Evolutionary conservation across 2,113 vertebrate genomes (phyloP).

Genomic region (Bufo bufo): DNA sequence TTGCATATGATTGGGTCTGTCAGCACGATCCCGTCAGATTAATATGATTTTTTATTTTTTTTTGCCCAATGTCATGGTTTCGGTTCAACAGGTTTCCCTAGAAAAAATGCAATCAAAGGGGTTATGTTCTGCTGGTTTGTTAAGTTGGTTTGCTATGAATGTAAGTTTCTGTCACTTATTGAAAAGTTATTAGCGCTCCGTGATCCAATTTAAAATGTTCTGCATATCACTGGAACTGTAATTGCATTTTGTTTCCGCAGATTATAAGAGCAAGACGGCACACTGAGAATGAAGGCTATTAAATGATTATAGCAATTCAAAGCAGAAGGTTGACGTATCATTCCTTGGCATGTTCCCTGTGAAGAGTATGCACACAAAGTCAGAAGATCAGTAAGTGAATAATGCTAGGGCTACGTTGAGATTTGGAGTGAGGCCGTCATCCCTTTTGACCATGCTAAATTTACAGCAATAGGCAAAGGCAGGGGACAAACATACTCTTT

Average conservation of each 20-base stretch:
- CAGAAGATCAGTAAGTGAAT: neutral
- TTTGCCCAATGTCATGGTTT: neutral
- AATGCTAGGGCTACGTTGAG: too few species aligned
- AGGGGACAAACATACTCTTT: too few species aligned
- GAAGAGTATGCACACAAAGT: neutral
- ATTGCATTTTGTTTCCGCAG: neutral
- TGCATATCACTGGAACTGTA: neutral
- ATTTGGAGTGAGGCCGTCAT: too few species aligned
- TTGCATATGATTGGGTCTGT: neutral
- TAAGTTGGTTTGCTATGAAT: neutral
- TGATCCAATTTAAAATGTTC: neutral
- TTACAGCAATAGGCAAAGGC: too few species aligned
- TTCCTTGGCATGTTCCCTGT: neutral
- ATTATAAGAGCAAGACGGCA: neutral
- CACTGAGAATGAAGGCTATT: neutral
- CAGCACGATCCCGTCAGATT: neutral
- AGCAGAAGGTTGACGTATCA: neutral
- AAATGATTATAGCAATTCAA: neutral
- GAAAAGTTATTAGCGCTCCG: constrained; percentile 8
- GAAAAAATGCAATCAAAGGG: neutral
- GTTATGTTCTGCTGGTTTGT: neutral
- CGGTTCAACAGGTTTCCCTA: neutral
- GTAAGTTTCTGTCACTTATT: neutral
- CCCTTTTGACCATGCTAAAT: too few species aligned
- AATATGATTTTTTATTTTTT: neutral